These are phyloP conservation scores for Danaus melanippus DNA, from an alignment of 1,140 invertebrate species.

Conservation along the genomic window DNA sequence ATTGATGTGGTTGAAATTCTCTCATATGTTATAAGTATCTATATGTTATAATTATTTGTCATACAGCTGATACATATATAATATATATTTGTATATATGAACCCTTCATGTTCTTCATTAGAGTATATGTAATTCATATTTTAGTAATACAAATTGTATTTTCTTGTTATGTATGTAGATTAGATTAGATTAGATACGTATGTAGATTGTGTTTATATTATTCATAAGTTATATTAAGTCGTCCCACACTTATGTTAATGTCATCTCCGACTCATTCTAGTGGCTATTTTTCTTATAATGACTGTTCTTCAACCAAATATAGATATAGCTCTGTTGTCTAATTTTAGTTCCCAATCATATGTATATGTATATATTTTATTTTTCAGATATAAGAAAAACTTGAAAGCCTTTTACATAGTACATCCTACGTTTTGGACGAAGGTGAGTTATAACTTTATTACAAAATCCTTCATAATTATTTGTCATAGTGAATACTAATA, in stretches of 20 bases:
- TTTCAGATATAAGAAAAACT: constrained; percentile 97
- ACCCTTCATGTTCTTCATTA: neutral
- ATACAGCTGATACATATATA: neutral
- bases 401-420: constrained; percentile 97
- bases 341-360: too few relatives aligned
- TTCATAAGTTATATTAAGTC: too few relatives aligned
- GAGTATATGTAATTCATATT: neutral
- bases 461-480: too few relatives aligned
- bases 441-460: constrained; percentile 74
- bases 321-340: too few relatives aligned
- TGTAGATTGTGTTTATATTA: constrained; percentile 70
- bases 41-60: too few relatives aligned
- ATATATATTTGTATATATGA: too few relatives aligned
- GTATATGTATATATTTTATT: constrained; percentile 15
- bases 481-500: neutral
- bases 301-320: constrained; percentile 46
- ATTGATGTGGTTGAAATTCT: too few relatives aligned
- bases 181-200: constrained; percentile 76
- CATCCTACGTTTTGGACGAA: constrained; percentile 98
- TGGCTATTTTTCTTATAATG: constrained; percentile 14
- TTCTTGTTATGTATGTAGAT: too few relatives aligned
- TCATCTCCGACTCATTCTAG: too few relatives aligned
- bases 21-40: too few relatives aligned
- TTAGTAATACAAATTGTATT: neutral
- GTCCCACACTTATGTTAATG: too few relatives aligned